These are phyloP conservation scores for Nibea coibor DNA, from an alignment of 2,113 vertebrate species.

Conservation along the genomic window DNA sequence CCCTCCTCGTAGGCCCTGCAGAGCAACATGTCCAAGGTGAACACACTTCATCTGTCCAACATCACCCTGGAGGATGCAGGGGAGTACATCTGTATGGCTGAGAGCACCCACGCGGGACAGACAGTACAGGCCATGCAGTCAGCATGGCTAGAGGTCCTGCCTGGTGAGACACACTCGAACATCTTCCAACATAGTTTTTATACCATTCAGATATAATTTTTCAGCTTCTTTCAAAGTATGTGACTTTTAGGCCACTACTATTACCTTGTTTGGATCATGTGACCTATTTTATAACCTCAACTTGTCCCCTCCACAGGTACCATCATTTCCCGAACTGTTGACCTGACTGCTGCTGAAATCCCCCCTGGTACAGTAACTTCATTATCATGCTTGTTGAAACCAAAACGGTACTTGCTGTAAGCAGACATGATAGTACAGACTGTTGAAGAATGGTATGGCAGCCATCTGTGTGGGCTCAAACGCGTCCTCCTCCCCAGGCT, in stretches of 20 bases:
- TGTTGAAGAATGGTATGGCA: not conserved
- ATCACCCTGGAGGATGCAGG: constrained; percentile 90
- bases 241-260: not conserved
- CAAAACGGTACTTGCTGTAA: not conserved
- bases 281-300: not conserved
- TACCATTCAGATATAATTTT: not conserved
- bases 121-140: constrained; percentile 90
- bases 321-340: constrained; percentile 49
- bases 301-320: constrained; percentile 47
- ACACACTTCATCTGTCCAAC: constrained; percentile 89
- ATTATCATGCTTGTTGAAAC: not conserved
- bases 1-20: constrained; percentile 85
- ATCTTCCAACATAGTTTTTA: not conserved
- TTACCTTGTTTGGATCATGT: not conserved
- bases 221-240: not conserved
- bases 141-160: constrained; percentile 92
- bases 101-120: constrained; percentile 87
- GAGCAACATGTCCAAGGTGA: constrained; percentile 91
- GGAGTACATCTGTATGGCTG: constrained; percentile 93
- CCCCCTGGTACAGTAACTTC: constrained; percentile 62
- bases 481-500: constrained; percentile 8
- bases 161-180: constrained; percentile 79
- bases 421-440: not conserved
- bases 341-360: constrained; percentile 36
- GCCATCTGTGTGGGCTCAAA: constrained; percentile 39